These are phyloP conservation scores for Hylyphantes graminicola DNA, from an alignment of 1,140 invertebrate species.

Conservation along the genomic window DNA sequence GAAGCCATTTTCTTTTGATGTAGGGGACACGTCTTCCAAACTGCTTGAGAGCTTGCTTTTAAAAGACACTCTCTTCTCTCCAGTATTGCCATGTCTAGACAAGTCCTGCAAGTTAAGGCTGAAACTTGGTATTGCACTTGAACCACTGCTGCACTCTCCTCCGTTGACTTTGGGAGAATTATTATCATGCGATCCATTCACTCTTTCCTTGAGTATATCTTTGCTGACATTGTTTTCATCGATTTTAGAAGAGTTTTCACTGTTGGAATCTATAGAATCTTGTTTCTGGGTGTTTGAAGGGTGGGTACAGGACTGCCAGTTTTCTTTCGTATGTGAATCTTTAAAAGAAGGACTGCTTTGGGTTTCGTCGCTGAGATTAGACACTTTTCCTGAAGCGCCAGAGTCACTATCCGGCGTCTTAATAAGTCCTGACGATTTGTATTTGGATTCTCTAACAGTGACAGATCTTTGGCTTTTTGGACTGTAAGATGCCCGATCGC, in stretches of 20 bases:
- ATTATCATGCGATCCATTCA: background rate
- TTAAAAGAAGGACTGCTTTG: slow-evolving; percentile 54
- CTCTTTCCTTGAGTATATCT: background rate
- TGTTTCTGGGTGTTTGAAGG: background rate
- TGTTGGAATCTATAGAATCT: slow-evolving; percentile 21
- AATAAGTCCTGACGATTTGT: background rate
- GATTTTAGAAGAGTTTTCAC: background rate
- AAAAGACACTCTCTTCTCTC: slow-evolving; percentile 52
- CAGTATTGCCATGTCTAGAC: slow-evolving; percentile 22
- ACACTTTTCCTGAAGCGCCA: slow-evolving; percentile 45
- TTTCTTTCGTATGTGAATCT: slow-evolving; percentile 44
- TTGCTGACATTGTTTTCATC: background rate
- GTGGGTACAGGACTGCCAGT: slow-evolving; percentile 44
- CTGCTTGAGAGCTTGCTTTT: slow-evolving; percentile 40
- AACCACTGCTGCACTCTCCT: slow-evolving; percentile 19
- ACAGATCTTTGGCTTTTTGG: slow-evolving; percentile 41
- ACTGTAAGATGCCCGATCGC: slow-evolving; percentile 36
- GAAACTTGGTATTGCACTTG: slow-evolving; percentile 21
- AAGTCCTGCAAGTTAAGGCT: slow-evolving; percentile 48
- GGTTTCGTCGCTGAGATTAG: slow-evolving; percentile 55
- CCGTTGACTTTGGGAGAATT: slow-evolving; percentile 22
- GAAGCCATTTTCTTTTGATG: background rate
- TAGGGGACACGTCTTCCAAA: slow-evolving; percentile 8
- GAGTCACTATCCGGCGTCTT: slow-evolving; percentile 54
- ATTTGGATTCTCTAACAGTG: slow-evolving; percentile 34